Evolutionary conservation across 2,797 vertebrate genomes (phyloP).

Genomic region (Antrozous pallidus): DNA sequence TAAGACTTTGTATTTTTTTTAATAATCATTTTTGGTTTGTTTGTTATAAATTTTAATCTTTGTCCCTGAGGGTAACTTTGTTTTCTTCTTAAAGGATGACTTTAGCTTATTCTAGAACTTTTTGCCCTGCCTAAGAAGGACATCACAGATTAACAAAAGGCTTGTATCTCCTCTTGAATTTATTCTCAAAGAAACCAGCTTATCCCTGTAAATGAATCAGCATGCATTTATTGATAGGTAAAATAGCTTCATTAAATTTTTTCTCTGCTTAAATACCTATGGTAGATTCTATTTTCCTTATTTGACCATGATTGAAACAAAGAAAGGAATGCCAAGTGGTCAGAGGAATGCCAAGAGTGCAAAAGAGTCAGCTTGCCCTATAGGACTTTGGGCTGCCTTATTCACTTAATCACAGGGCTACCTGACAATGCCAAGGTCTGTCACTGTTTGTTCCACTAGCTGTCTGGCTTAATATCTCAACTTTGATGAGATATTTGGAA

Average conservation of each 20-base stretch:
- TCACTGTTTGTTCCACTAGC: neutral
- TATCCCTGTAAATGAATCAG: slow-evolving; percentile 23
- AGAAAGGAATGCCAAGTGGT: neutral
- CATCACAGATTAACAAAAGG: slow-evolving; percentile 41
- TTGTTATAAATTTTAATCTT: neutral
- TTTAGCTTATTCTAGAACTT: slow-evolving; percentile 23
- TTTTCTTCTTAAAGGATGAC: slow-evolving; percentile 17
- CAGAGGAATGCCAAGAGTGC: too few relatives aligned
- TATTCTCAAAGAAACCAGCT: neutral
- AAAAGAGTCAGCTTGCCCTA: neutral
- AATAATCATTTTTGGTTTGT: neutral
- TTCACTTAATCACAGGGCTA: neutral
- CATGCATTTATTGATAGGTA: slow-evolving; percentile 32
- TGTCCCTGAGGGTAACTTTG: neutral
- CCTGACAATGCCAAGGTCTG: neutral
- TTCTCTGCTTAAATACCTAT: neutral
- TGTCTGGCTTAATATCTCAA: neutral
- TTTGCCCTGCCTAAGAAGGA: neutral
- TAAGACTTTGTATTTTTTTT: slow-evolving; percentile 23
- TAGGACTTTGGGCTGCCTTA: neutral
- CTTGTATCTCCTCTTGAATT: neutral
- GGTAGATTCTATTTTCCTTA: neutral
- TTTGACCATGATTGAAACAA: neutral
- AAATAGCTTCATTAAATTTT: neutral
- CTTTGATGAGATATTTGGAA: neutral